A percentile compares a stretch with the other conserved stretches of the same genome.
Evolutionary conservation across 1,140 invertebrate genomes (phyloP).

Genomic region (Zaprionus tsacasi): DNA sequence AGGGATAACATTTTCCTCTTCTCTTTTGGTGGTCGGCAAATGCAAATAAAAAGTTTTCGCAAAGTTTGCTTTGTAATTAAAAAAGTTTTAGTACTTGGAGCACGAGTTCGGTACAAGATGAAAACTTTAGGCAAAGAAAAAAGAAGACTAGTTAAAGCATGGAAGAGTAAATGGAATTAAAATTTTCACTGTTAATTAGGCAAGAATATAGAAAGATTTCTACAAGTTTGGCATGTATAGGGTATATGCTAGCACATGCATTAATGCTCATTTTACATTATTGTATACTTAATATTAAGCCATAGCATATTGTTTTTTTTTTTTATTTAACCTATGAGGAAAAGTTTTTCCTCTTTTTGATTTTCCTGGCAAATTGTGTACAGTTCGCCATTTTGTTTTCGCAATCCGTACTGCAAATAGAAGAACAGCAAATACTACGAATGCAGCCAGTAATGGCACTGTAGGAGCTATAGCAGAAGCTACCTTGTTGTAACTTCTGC

Average conservation of each 20-base stretch:
- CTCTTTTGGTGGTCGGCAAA: background rate
- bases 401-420: slow-evolving; percentile 26
- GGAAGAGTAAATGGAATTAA: background rate
- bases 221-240: background rate
- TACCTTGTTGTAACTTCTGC: slow-evolving; percentile 3
- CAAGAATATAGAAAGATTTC: background rate
- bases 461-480: slow-evolving; percentile 7
- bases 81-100: slow-evolving; percentile 20
- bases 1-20: background rate
- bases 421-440: slow-evolving; percentile 16
- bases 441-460: slow-evolving; percentile 21
- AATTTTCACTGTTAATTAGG: background rate
- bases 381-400: slow-evolving; percentile 20
- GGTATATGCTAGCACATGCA: background rate
- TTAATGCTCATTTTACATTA: background rate
- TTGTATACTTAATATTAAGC: background rate
- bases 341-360: slow-evolving; percentile 2
- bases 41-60: slow-evolving; percentile 18
- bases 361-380: background rate
- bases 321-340: background rate
- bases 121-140: slow-evolving; percentile 10
- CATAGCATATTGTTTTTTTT: slow-evolving; percentile 18
- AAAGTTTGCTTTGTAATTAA: slow-evolving; percentile 35
- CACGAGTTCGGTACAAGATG: slow-evolving; percentile 5
- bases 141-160: background rate